phyloP scores from a whole-genome alignment of 2,113 vertebrate genomes.

The Oreochromis spilurus region DNA sequence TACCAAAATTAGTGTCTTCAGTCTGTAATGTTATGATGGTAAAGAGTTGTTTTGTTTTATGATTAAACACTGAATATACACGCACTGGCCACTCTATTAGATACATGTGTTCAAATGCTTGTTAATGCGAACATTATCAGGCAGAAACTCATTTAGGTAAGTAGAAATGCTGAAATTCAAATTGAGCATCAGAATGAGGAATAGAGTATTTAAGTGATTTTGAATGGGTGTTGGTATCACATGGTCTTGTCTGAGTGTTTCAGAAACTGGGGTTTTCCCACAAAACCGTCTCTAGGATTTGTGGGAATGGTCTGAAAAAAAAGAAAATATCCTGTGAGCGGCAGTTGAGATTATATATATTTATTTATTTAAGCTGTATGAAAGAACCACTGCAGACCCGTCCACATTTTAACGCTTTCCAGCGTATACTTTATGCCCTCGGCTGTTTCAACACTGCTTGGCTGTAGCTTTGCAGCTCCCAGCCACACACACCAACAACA shows the following conservation, averaged over 20 bases:
- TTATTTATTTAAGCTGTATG: background rate
- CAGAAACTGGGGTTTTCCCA: background rate
- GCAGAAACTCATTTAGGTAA: background rate
- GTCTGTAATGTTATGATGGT: background rate
- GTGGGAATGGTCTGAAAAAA: fast-evolving
- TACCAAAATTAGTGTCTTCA: background rate
- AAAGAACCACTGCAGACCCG: fast-evolving
- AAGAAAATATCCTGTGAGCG: background rate
- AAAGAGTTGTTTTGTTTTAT: background rate
- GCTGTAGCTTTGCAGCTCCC: background rate
- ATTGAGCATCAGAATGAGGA: background rate
- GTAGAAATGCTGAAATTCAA: background rate
- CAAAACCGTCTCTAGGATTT: background rate
- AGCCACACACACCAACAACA: background rate
- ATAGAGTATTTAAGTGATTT: background rate
- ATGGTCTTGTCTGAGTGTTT: background rate
- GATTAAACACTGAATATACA: background rate
- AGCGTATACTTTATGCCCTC: background rate
- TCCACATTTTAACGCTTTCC: background rate
- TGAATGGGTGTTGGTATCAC: background rate
- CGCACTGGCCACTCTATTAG: background rate
- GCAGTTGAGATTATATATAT: background rate
- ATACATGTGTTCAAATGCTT: background rate
- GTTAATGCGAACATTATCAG: background rate
- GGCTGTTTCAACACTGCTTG: background rate